Evolutionary conservation across 2,888 invertebrate species (phyloP), one percentile per base, ranked within the genome.

Genomic region (Dryomyza anilis): DNA sequence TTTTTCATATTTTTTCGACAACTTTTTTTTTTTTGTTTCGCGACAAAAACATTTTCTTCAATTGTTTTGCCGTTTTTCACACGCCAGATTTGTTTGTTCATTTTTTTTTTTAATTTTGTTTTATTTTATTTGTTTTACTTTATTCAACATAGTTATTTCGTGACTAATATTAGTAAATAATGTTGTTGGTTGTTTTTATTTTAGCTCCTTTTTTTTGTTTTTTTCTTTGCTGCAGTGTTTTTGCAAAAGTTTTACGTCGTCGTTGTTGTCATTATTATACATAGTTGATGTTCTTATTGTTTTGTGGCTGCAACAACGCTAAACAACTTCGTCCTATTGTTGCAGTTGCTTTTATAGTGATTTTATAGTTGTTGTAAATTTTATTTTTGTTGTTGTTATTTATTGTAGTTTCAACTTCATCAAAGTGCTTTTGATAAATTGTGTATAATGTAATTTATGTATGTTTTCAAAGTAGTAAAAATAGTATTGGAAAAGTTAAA

Each of bases 121-220:
- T 30, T 50, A 10, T 19, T 43, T 7, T 59, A 33, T 14, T 52
- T 43, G 12, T 45, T 45, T 30, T 29, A n/a, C n/a, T n/a, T n/a
- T n/a, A n/a, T n/a, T n/a, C n/a, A n/a, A n/a, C n/a, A n/a, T n/a
- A 27, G 30, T 21, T 55, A 30, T 25, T 61, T 36, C 55, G 55
- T 55, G 55, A 55, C 55, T 55, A 33, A 33, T 55, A 55, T 55
- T 55, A 55, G 55, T 55, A 55, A 55, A 55, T 55, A 55, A 55
- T 55, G 25, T 55, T 55, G 33, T 46, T 46, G n/a, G 33, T 30
- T 30, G 30, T 27, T 23, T 19, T 21, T 39, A 16, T 43, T 57
- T 19, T 59, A 59, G 59, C 57, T 60, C 39, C 8, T n/a, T n/a
- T n/a, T 39, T 50, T 19, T 23, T 48, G 2, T 21, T 50, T 8